Percentiles rank a stretch among this genome's conserved stretches.
Conservation (phyloP, 2,888 invertebrate genomes). For the Byasa hedistus region DNA sequence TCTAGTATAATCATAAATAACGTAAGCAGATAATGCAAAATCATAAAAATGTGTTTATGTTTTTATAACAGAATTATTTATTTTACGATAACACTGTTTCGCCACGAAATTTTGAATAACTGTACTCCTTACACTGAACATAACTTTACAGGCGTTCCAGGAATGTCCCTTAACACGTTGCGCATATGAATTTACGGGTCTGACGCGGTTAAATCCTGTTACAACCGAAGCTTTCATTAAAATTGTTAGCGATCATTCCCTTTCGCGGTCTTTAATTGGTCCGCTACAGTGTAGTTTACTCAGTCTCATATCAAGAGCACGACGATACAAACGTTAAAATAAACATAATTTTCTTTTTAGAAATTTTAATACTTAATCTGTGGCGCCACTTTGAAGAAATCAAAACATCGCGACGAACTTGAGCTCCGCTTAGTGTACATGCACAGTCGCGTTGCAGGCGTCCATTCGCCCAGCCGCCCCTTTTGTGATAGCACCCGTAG, state of each 20-base stretch:
- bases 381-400: constrained; percentile 9
- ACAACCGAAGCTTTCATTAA: constrained; percentile 64
- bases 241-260: constrained; percentile 58
- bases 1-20: too few species aligned
- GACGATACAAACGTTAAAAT: constrained; percentile 38
- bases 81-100: too few species aligned
- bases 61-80: too few species aligned
- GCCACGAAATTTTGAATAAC: too few species aligned
- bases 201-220: constrained; percentile 74
- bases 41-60: too few species aligned
- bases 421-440: constrained; percentile 38
- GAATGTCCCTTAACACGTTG: constrained; percentile 18
- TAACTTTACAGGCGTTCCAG: background rate
- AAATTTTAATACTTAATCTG: constrained; percentile 8
- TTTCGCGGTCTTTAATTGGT: constrained; percentile 64
- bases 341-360: background rate
- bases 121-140: background rate
- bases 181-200: constrained; percentile 35
- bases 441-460: constrained; percentile 66
- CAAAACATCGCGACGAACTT: constrained; percentile 31
- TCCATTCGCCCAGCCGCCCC: constrained; percentile 64
- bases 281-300: constrained; percentile 48
- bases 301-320: constrained; percentile 55
- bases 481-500: constrained; percentile 40
- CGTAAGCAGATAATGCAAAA: too few species aligned